Evolutionary conservation across 2,113 vertebrate genomes (phyloP).

Genomic region (Numida meleagris): DNA sequence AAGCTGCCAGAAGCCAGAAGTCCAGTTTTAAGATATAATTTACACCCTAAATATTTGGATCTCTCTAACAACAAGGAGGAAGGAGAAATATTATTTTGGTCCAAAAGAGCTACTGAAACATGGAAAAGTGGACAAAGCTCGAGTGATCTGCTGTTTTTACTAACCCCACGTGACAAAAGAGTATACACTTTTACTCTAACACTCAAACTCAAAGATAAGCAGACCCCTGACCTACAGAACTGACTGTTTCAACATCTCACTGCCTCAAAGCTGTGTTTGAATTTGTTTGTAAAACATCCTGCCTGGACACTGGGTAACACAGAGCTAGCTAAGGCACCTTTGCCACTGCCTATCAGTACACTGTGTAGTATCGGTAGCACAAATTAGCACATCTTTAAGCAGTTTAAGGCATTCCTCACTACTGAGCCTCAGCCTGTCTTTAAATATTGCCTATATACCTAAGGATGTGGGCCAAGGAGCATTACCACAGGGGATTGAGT

Average conservation of each 20-base stretch:
- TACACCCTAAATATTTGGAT: conserved; percentile 14
- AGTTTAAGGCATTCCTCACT: neutral
- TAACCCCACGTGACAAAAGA: neutral
- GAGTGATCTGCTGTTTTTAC: neutral
- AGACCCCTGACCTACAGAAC: neutral
- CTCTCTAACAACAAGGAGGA: neutral
- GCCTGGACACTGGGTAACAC: neutral
- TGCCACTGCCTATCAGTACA: neutral
- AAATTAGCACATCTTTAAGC: neutral
- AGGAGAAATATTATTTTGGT: neutral
- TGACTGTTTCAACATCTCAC: neutral
- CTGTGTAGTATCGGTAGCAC: neutral
- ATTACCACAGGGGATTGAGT: neutral
- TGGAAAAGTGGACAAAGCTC: neutral
- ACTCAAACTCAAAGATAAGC: neutral
- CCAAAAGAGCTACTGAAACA: neutral
- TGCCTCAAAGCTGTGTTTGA: neutral
- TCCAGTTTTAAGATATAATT: neutral
- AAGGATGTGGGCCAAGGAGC: neutral
- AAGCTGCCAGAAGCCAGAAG: neutral
- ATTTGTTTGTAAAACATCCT: neutral
- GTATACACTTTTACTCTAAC: neutral
- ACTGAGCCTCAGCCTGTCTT: neutral
- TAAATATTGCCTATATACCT: neutral
- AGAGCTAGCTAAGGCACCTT: neutral